Evolutionary conservation across 2,888 invertebrate genomes (phyloP), one percentile per base, ranked within the genome.

Genomic region (Eledona agricola): DNA sequence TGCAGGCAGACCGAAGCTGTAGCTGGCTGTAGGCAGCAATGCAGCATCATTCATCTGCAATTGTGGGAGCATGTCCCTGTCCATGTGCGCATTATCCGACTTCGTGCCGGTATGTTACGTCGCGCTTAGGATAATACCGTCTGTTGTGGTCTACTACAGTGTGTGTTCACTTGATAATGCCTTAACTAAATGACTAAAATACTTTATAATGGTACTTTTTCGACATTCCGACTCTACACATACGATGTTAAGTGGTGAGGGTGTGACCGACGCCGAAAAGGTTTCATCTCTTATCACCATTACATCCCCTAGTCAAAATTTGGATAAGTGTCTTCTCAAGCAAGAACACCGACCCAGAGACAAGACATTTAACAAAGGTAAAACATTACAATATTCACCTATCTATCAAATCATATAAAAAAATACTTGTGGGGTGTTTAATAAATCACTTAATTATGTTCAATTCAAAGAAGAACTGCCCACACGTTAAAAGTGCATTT

Each of bases 11-110:
- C n/a, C n/a, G n/a, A n/a, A n/a, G n/a, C n/a, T n/a, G n/a, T n/a
- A n/a, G n/a, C n/a, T n/a, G n/a, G n/a, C n/a, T n/a, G n/a, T n/a
- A n/a, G n/a, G n/a, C n/a, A n/a, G n/a, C n/a, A 6, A 6, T 38
- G 49, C 53, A 53, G 53, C 53, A 53, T 53, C 53, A 47, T 47
- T 53, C 46, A 53, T 53, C 53, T 53, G 53, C 47, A 53, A 38
- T 53, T 42, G 53, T 35, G 47, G 47, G 51, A 47, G 47, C 53
- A 53, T 53, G n/a, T n/a, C n/a, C n/a, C n/a, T n/a, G n/a, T n/a
- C n/a, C n/a, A n/a, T n/a, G 53, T 53, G 53, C 53, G 53, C 53
- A 53, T 47, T 53, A 47, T 15, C 31, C 46, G 53, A 19, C 40
- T 22, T 46, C 25, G 40, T 37, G 42, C 46, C 42, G 47, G 34